These are phyloP conservation scores for Corythornis cristatus DNA, from an alignment of 2,113 vertebrate genomes.

Conservation along the genomic window DNA sequence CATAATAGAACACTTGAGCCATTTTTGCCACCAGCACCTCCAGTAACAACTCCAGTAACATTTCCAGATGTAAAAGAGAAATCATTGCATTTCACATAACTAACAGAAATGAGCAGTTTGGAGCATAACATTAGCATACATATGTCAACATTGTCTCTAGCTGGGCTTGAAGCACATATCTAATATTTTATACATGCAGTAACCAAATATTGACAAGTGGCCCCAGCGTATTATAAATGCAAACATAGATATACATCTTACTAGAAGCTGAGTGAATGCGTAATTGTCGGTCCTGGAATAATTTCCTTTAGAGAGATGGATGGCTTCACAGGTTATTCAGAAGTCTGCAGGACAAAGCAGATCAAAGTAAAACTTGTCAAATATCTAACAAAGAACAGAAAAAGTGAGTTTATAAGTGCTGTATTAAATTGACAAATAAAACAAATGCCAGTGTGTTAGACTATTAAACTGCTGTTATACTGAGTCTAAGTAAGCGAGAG, in stretches of 20 bases:
- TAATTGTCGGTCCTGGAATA: background rate
- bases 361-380: background rate
- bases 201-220: background rate
- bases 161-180: background rate
- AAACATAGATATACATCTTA: background rate
- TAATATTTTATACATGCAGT: background rate
- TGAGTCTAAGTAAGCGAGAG: background rate
- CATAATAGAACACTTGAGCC: accelerated
- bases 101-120: background rate
- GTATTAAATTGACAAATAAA: background rate
- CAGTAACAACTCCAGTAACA: background rate
- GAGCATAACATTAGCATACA: background rate
- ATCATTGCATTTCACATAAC: background rate
- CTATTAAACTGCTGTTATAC: background rate
- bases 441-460: background rate
- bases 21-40: background rate
- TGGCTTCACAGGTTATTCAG: background rate
- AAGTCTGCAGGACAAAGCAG: background rate
- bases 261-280: background rate
- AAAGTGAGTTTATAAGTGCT: background rate
- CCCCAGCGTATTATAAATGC: background rate
- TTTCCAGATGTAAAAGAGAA: background rate
- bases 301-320: background rate
- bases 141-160: background rate
- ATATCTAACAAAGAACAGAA: background rate